Evolutionary conservation across 2,797 vertebrate genomes (phyloP), one percentile per base, ranked within the genome.

Genomic region (Nannoperca obscura): DNA sequence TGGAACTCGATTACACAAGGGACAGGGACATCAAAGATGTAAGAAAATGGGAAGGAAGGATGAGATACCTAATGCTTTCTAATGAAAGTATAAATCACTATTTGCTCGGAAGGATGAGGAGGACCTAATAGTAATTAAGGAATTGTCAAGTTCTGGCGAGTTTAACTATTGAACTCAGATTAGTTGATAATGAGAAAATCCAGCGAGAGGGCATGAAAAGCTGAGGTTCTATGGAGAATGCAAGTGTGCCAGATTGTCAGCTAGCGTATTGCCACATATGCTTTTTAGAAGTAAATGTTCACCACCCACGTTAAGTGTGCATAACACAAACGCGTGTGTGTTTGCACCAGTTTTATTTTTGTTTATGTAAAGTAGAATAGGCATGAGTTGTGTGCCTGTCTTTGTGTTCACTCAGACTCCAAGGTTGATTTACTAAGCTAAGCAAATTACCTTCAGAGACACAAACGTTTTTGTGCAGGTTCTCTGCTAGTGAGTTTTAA

Each of bases 161-260:
- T 87, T 91, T 67, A 81, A 86, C 80, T 76, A 72, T 90, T 90
- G 86, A 86, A 86, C 78, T 85, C 63, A 50, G 86, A 90, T 86
- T 71, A 80, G 71, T 54, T 84, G 78, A 86, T 86, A 87, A 92
- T 84, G 82, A 84, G 70, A 76, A 78, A 86, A 84, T 76, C 62
- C 62, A 52, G 40, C 59, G 61, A 52, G 69, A 64, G 38, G 15
- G 36, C 12, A 62, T 30, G 36, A 47, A 74, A 72, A 62, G 38
- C 20, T n/a, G 42, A 42, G 62, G n/a, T 72, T 63, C 27, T 15
- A 69, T 8, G 58, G 30, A 40, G 20, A 75, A 47, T n/a, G 52
- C 12, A 47, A n/a, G 19, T 24, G 27, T 17, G 30, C 30, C 42
- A 20, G 71, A 34, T 42, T 78, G 42, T 71, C 65, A 67, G 38